Conservation (phyloP, 2,797 vertebrate species). For the Enteromius thamalakanensis region DNA sequence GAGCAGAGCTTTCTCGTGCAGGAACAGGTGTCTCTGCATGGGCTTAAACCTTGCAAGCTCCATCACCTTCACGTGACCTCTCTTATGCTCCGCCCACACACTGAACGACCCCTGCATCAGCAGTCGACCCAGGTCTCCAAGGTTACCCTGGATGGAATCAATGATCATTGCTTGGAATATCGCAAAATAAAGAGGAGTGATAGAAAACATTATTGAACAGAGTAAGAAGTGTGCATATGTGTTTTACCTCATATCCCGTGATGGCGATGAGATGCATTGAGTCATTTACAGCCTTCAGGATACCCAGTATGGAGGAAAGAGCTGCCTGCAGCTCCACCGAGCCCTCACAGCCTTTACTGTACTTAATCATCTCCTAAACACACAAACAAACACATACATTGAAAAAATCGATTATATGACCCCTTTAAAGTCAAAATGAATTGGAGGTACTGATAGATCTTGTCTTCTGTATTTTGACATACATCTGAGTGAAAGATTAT, state of each 20-base stretch:
- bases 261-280: slow-evolving; percentile 99
- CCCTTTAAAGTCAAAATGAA: background rate
- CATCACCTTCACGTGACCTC: slow-evolving; percentile 95
- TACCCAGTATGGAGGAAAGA: slow-evolving; percentile 91
- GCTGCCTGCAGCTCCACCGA: slow-evolving; percentile 93
- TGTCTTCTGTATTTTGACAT: background rate
- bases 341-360: slow-evolving; percentile 92
- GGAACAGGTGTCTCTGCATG: slow-evolving; percentile 97
- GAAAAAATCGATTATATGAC: background rate
- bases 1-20: slow-evolving; percentile 94
- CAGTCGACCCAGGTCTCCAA: slow-evolving; percentile 90
- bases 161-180: background rate
- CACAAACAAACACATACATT: slow-evolving; percentile 4
- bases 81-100: slow-evolving; percentile 97
- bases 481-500: background rate
- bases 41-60: slow-evolving; percentile 98
- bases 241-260: slow-evolving; percentile 91
- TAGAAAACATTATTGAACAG: slow-evolving; percentile 3
- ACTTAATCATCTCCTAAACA: slow-evolving; percentile 95
- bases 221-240: background rate
- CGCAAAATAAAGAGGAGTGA: background rate
- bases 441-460: background rate
- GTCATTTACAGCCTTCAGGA: slow-evolving; percentile 98
- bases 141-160: slow-evolving; percentile 82
- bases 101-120: slow-evolving; percentile 98